Evolutionary conservation across 2,797 vertebrate genomes (phyloP), one percentile per base, ranked within the genome.

Genomic region (Ctenochaetus hawaiiensis): DNA sequence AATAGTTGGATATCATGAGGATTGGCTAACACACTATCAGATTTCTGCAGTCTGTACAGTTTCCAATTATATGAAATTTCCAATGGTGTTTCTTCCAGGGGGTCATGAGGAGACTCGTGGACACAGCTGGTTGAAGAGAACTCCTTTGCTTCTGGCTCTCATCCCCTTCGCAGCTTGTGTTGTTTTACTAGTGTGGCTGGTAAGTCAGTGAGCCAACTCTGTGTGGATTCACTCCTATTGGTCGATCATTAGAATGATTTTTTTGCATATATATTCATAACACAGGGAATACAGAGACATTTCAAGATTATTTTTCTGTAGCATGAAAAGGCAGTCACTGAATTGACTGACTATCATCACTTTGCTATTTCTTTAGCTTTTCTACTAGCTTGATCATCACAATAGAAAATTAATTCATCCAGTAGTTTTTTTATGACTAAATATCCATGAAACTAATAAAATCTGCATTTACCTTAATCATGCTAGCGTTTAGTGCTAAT

Each of bases 121-220:
- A 17, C 34, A 68, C 52, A 81, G 74, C 81, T 91, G 87, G 92
- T 78, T 43, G 0, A 86, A 68, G 51, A 91, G 91, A 63, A 67
- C 83, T 34, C 84, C 89, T 12, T 41, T 92, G 77, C 75, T 93
- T 30, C 82, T 94, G 79, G 77, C 77, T 26, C 70, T 93, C 43
- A 86, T 94, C 70, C 91, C 93, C 30, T 82, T 93, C 60, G 59
- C 63, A 63, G 85, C 84, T 39, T 92, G 90, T 64, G 61, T 90
- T 47, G 26, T 83, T 45, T 67, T 94, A 48, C 22, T 94, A 5
- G 44, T 89, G 34, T 94, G 91, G 90, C 72, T 91, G 90, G 94
- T 94, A 75, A 90, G 89, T 72, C 37, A 39, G 30, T 43, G 11
- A 49, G 63, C 4, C 17, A 41, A 22, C 10, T 20, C 30, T 3